Conservation (phyloP, 2,797 vertebrate species). For the Ctenopoma multispine region DNA sequence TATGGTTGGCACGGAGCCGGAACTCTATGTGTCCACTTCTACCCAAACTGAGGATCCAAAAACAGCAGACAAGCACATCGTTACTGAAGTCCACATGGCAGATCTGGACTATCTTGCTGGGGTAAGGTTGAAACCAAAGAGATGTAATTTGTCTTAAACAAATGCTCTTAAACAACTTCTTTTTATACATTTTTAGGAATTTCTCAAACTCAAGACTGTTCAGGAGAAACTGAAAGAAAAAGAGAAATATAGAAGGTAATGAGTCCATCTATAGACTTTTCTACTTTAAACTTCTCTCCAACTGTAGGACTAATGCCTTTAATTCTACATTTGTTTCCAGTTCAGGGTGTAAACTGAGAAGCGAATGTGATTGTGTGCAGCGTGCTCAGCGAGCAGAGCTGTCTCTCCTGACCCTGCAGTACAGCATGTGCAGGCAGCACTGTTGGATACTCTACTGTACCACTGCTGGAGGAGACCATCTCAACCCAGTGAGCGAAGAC, state of each 20-base stretch:
- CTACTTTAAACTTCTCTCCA: background rate
- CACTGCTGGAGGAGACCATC: slow-evolving; percentile 46
- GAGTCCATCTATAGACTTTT: background rate
- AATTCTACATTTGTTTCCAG: slow-evolving; percentile 5
- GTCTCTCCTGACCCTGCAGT: slow-evolving; percentile 80
- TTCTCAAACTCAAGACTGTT: slow-evolving; percentile 59
- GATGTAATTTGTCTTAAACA: background rate
- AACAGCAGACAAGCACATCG: slow-evolving; percentile 65
- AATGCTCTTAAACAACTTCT: background rate
- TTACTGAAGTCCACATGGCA: slow-evolving; percentile 74
- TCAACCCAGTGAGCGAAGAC: slow-evolving; percentile 34
- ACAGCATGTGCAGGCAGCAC: slow-evolving; percentile 82
- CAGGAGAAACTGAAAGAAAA: slow-evolving; percentile 53
- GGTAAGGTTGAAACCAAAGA: slow-evolving; percentile 54
- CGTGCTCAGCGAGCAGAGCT: slow-evolving; percentile 81
- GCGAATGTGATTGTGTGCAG: slow-evolving; percentile 42
- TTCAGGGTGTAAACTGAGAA: background rate
- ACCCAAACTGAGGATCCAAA: slow-evolving; percentile 60
- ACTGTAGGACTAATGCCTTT: background rate
- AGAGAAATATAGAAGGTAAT: slow-evolving; percentile 63
- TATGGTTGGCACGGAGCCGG: slow-evolving; percentile 19
- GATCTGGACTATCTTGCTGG: slow-evolving; percentile 76
- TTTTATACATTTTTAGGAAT: slow-evolving; percentile 66
- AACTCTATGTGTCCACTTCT: slow-evolving; percentile 2
- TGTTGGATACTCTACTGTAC: slow-evolving; percentile 78